A percentile compares a stretch with the other conserved stretches of the same genome.
Evolutionary conservation across 2,113 vertebrate genomes (phyloP).

Genomic region (Platysteira castanea): DNA sequence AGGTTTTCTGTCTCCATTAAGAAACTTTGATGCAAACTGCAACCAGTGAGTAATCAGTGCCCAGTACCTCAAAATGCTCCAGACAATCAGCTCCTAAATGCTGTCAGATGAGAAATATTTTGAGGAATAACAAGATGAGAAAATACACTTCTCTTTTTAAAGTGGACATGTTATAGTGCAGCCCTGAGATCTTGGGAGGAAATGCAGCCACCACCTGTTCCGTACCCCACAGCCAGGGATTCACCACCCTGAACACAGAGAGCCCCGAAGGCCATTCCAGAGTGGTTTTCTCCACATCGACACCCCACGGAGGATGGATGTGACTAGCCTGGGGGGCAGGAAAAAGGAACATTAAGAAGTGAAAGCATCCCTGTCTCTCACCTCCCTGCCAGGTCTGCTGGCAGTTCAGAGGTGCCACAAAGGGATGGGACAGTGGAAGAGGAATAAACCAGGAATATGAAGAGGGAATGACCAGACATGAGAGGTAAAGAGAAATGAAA

Average conservation of each 20-base stretch:
- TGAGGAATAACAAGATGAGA: neutral
- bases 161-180: neutral
- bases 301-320: neutral
- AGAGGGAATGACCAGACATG: neutral
- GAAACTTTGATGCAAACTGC: neutral
- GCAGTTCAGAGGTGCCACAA: neutral
- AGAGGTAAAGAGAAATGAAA: neutral
- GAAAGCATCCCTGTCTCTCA: neutral
- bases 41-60: neutral
- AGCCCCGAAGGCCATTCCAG: neutral
- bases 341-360: neutral
- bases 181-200: neutral
- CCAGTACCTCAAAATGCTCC: neutral
- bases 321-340: neutral
- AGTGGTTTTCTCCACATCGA: neutral
- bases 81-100: neutral
- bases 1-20: conserved; percentile 2
- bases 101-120: neutral
- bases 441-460: neutral
- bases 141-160: neutral
- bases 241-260: rapidly evolving
- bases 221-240: too few relatives aligned
- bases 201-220: neutral
- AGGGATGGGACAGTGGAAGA: neutral
- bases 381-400: neutral